A percentile compares a stretch with the other conserved stretches of the same genome.
phyloP scores from a whole-genome alignment of 1,140 invertebrate genomes.

The Bombus superbus region DNA sequence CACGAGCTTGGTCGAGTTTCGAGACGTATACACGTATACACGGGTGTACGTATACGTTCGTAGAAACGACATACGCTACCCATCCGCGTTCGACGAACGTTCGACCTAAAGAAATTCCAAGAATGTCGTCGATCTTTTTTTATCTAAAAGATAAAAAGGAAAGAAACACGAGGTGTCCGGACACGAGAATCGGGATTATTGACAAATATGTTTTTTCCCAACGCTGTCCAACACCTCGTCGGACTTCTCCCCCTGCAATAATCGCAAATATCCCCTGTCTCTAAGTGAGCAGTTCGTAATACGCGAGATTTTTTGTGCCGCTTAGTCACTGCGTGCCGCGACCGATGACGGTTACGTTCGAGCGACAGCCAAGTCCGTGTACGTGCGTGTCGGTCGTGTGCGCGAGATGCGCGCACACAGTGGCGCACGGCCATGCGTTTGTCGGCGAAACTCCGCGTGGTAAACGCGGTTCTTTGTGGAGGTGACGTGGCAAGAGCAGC shows the following conservation, averaged over 20 bases:
- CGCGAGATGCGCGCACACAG: background rate
- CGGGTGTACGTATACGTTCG: background rate
- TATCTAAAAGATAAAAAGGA: no score
- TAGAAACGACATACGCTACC: background rate
- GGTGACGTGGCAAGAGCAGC: background rate
- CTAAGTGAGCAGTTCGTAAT: slow-evolving; percentile 34
- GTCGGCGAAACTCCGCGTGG: slow-evolving; percentile 31
- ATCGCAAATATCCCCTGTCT: slow-evolving; percentile 4
- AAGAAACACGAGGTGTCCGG: background rate
- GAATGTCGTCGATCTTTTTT: background rate
- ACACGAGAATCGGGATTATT: slow-evolving; percentile 26
- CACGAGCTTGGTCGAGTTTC: background rate
- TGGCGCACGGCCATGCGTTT: background rate
- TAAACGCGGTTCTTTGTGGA: background rate
- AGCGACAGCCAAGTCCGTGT: background rate
- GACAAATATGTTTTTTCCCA: slow-evolving; percentile 35
- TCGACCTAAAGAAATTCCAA: background rate
- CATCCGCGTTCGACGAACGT: background rate
- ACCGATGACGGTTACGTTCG: slow-evolving; percentile 50
- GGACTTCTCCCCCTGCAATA: background rate
- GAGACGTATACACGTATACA: background rate
- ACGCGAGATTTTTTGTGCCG: slow-evolving; percentile 65
- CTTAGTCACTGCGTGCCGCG: slow-evolving; percentile 62
- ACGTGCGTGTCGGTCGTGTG: background rate
- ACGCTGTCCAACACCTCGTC: slow-evolving; percentile 24